phyloP scores from a whole-genome alignment of 2,888 invertebrate species.

The Cheilosia vernalis region DNA sequence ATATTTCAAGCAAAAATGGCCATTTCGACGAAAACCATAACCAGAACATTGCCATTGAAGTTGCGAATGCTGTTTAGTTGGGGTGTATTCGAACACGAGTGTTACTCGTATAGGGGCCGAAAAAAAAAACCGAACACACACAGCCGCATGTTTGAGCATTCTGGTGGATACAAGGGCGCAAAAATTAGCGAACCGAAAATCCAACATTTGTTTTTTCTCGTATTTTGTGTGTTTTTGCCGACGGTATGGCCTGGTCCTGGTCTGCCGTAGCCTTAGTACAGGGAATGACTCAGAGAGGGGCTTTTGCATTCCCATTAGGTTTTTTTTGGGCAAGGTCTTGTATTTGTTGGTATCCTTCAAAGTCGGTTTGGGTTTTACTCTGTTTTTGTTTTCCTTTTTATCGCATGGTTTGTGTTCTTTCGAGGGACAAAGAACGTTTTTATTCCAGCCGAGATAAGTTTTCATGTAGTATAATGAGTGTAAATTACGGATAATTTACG shows the following conservation, averaged over 20 bases:
- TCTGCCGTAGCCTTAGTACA: not conserved
- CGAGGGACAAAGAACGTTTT: constrained; percentile 47
- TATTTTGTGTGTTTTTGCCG: not conserved
- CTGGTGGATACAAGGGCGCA: constrained; percentile 61
- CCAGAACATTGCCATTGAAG: constrained; percentile 69
- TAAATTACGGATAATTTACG: constrained; percentile 70
- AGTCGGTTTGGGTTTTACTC: constrained; percentile 5
- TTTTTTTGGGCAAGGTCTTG: constrained; percentile 36
- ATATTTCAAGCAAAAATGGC: constrained; percentile 38
- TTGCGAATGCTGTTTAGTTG: constrained; percentile 32
- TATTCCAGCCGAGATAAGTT: constrained; percentile 63
- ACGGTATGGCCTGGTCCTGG: not conserved
- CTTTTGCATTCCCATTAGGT: constrained; percentile 21
- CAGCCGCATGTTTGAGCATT: constrained; percentile 53
- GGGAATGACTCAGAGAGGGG: constrained; percentile 48
- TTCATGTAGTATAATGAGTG: constrained; percentile 70
- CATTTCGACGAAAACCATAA: constrained; percentile 71
- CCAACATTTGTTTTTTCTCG: constrained; percentile 9
- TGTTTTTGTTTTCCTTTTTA: not conserved
- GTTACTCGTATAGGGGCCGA: not conserved
- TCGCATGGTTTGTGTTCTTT: not conserved
- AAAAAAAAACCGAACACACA: constrained; percentile 14
- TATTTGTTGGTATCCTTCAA: constrained; percentile 36
- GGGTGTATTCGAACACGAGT: constrained; percentile 19
- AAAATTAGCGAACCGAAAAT: constrained; percentile 69